Evolutionary conservation across 2,888 invertebrate species (phyloP).

Genomic region (Liodrosophila aerea): DNA sequence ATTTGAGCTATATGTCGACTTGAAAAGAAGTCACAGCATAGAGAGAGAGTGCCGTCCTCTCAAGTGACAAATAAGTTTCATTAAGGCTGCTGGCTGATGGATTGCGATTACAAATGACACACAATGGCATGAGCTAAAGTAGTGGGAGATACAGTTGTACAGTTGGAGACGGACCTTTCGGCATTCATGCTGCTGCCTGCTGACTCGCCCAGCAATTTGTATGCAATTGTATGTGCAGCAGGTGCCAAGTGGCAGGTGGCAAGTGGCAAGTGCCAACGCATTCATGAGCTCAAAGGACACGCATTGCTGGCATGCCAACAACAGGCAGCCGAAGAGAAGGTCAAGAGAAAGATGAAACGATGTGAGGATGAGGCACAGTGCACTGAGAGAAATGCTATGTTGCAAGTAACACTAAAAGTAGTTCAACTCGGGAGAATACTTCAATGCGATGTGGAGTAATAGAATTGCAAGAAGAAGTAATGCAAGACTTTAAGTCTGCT

Average conservation of each 20-base stretch:
- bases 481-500: too few species aligned
- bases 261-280: conserved; percentile 49
- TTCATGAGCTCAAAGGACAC: conserved; percentile 31
- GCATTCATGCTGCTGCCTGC: not conserved
- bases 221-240: conserved; percentile 28
- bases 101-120: conserved; percentile 31
- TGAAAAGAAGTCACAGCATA: too few species aligned
- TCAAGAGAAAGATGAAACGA: too few species aligned
- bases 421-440: too few species aligned
- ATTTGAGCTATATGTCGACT: too few species aligned
- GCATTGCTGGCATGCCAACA: conserved; percentile 15
- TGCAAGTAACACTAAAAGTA: too few species aligned
- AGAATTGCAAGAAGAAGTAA: too few species aligned
- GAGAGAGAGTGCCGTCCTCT: not conserved
- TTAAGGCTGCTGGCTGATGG: too few species aligned
- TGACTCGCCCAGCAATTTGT: conserved; percentile 21
- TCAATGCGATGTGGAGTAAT: too few species aligned
- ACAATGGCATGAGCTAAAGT: conserved; percentile 35
- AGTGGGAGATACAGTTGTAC: too few species aligned
- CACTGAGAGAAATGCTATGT: conserved; percentile 1
- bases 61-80: conserved; percentile 17
- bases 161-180: not conserved
- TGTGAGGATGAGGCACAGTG: not conserved
- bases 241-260: conserved; percentile 23
- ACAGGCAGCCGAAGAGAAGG: not conserved